A percentile compares a stretch with the other conserved stretches of the same genome.
Conservation (phyloP, 2,113 vertebrate species). For the Myotis lucifugus region DNA sequence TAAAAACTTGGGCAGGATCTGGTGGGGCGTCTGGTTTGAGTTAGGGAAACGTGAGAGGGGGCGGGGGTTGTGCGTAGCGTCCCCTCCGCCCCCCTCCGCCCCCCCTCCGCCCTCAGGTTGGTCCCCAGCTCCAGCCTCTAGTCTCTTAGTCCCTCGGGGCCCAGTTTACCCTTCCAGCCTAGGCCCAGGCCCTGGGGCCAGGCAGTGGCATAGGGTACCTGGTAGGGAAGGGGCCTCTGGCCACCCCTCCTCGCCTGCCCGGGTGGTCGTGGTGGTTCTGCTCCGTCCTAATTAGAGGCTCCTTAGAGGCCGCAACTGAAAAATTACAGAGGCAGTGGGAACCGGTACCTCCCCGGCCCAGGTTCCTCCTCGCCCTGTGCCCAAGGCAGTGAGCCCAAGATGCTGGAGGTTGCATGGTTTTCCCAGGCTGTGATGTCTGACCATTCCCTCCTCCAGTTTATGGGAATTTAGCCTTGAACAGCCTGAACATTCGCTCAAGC, state of each 20-base stretch:
- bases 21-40: constrained; percentile 76
- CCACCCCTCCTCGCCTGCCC: constrained; percentile 26
- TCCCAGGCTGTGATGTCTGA: constrained; percentile 19
- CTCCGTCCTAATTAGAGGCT: constrained; percentile 71
- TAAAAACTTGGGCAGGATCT: constrained; percentile 54
- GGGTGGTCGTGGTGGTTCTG: constrained; percentile 52
- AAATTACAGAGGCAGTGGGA: constrained; percentile 74
- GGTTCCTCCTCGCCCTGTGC: not conserved
- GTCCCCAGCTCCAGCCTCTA: not conserved
- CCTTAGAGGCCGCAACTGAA: constrained; percentile 52
- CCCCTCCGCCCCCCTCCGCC: constrained; percentile 38
- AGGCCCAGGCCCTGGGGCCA: not conserved
- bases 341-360: not conserved
- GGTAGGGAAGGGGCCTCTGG: not conserved
- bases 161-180: not conserved
- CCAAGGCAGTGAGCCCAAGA: not conserved
- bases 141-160: constrained; percentile 9
- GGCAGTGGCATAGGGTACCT: not conserved
- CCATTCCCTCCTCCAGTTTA: not conserved
- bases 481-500: not conserved
- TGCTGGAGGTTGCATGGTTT: not conserved
- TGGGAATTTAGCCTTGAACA: not conserved
- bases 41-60: constrained; percentile 71
- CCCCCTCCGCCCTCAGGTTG: not conserved
- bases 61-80: not conserved